These are phyloP conservation scores for Salvelinus fontinalis DNA, from an alignment of 2,113 vertebrate genomes.

Conservation along the genomic window DNA sequence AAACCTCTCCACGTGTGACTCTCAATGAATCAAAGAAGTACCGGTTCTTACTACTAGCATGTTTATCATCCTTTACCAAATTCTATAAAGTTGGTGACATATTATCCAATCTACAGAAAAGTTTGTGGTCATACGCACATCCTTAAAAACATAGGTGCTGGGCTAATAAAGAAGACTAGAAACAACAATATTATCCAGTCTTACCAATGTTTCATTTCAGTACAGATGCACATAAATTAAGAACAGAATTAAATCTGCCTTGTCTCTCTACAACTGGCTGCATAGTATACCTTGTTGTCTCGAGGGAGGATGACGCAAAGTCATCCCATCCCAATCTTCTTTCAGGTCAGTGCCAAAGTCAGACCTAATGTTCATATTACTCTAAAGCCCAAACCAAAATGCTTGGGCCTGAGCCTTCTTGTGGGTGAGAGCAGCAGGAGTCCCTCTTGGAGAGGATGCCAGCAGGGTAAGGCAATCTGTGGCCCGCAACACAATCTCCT, in stretches of 20 bases:
- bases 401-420: neutral
- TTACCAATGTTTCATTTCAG: neutral
- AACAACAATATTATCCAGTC: neutral
- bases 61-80: too few relatives aligned
- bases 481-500: constrained; percentile 49
- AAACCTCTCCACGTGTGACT: neutral
- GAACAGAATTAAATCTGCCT: neutral
- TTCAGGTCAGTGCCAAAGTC: neutral
- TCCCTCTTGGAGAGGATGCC: constrained; percentile 36
- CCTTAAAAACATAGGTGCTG: too few relatives aligned
- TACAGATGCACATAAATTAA: neutral
- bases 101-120: too few relatives aligned
- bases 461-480: constrained; percentile 43
- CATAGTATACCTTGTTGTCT: neutral
- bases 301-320: neutral
- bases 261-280: neutral
- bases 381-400: neutral
- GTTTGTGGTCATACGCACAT: too few relatives aligned
- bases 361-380: neutral
- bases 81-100: too few relatives aligned
- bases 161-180: too few relatives aligned
- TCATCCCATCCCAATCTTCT: neutral
- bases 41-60: too few relatives aligned
- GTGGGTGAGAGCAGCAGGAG: constrained; percentile 33
- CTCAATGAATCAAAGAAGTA: neutral